These are phyloP conservation scores for Lutjanus argentimaculatus DNA, from an alignment of 2,797 vertebrate genomes.

Conservation along the genomic window DNA sequence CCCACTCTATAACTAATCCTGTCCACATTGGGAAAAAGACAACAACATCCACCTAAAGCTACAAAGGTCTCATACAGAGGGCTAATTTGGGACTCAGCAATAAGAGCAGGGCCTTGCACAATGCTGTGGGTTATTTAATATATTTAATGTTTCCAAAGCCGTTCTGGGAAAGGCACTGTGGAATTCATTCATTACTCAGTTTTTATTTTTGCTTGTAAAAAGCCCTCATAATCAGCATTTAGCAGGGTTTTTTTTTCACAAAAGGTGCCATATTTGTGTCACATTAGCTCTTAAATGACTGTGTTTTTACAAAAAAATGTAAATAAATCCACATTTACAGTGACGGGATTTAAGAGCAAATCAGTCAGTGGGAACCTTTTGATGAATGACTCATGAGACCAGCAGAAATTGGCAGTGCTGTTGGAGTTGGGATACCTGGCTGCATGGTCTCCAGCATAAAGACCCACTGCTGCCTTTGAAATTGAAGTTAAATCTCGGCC, in stretches of 20 bases:
- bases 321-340: slow-evolving; percentile 37
- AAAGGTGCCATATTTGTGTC: slow-evolving; percentile 33
- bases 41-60: slow-evolving; percentile 44
- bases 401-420: slow-evolving; percentile 11
- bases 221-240: slow-evolving; percentile 26
- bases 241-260: slow-evolving; percentile 7
- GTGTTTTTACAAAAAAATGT: slow-evolving; percentile 2
- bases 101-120: slow-evolving; percentile 14
- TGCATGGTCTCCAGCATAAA: neutral
- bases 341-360: slow-evolving; percentile 29
- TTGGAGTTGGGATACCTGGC: slow-evolving; percentile 12
- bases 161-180: slow-evolving; percentile 48
- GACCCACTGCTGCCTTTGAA: neutral
- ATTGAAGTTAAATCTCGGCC: neutral
- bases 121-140: slow-evolving; percentile 32
- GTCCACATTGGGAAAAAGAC: slow-evolving; percentile 32
- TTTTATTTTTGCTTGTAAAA: slow-evolving; percentile 25
- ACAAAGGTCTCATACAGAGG: slow-evolving; percentile 32
- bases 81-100: slow-evolving; percentile 24
- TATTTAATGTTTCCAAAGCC: slow-evolving; percentile 39
- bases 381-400: slow-evolving; percentile 32
- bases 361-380: slow-evolving; percentile 21
- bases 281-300: slow-evolving; percentile 32
- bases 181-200: slow-evolving; percentile 49
- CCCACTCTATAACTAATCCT: slow-evolving; percentile 35